Percentiles rank a stretch among this genome's conserved stretches.
These are phyloP conservation scores for Pseudococcus longispinus DNA, from an alignment of 2,888 invertebrate species.

Conservation along the genomic window DNA sequence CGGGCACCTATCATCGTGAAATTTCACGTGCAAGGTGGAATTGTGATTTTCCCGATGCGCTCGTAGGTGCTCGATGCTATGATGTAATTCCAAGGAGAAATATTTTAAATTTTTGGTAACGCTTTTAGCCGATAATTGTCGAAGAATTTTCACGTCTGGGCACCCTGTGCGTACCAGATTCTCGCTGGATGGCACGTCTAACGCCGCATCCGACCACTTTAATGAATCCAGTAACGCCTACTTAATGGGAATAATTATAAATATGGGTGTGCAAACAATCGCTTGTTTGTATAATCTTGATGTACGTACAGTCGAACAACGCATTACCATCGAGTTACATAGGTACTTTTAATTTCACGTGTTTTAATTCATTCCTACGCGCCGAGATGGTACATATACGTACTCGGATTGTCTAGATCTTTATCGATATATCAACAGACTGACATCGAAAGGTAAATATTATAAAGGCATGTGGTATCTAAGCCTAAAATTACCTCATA, in stretches of 20 bases:
- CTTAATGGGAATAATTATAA: conserved; percentile 49
- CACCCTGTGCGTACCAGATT: neutral
- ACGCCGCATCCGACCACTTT: conserved; percentile 45
- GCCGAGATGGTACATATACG: neutral
- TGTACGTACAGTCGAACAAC: neutral
- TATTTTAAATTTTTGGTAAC: conserved; percentile 20
- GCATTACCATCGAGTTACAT: conserved; percentile 25
- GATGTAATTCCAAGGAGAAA: conserved; percentile 19
- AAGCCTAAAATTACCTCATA: neutral
- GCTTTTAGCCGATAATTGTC: neutral
- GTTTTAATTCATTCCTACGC: conserved; percentile 45
- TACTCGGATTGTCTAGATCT: conserved; percentile 9
- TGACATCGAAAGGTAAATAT: conserved; percentile 21
- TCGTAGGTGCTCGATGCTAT: neutral
- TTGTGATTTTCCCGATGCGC: neutral
- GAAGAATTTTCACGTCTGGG: neutral
- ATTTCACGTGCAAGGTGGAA: neutral
- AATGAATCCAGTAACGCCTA: conserved; percentile 49
- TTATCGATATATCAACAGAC: conserved; percentile 12
- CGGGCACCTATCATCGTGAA: neutral
- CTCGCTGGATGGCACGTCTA: neutral
- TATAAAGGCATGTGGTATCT: neutral
- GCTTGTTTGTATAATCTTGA: conserved; percentile 43
- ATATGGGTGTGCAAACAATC: conserved; percentile 44
- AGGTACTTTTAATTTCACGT: neutral